Evolutionary conservation across 2,888 invertebrate species (phyloP).

Genomic region (Lithodes maja): DNA sequence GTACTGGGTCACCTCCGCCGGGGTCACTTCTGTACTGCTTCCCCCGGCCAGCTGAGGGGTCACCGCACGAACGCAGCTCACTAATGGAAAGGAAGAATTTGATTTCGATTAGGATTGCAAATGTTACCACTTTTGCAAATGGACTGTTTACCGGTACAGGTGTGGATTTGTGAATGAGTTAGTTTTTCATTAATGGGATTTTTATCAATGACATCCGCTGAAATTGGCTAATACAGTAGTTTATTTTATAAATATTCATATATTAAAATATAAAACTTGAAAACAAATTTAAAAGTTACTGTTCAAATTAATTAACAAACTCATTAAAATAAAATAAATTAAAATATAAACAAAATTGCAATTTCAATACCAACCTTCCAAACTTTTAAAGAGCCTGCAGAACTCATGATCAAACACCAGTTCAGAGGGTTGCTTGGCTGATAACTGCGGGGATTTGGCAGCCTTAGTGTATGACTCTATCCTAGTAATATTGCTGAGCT

Average conservation of each 20-base stretch:
- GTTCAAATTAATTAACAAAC: too few relatives aligned
- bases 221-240: too few relatives aligned
- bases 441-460: slow-evolving; percentile 93
- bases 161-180: background rate
- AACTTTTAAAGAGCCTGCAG: slow-evolving; percentile 88
- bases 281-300: too few relatives aligned
- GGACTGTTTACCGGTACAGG: background rate
- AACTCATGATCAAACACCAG: slow-evolving; percentile 96
- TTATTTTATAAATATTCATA: too few relatives aligned
- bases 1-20: slow-evolving; percentile 60
- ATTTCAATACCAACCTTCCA: slow-evolving; percentile 73
- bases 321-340: too few relatives aligned
- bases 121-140: too few relatives aligned
- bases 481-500: slow-evolving; percentile 88
- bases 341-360: too few relatives aligned
- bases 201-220: too few relatives aligned
- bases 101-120: too few relatives aligned
- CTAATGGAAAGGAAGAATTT: slow-evolving; percentile 21
- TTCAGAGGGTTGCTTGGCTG: slow-evolving; percentile 84
- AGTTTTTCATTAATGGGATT: background rate
- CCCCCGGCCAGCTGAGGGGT: slow-evolving; percentile 46
- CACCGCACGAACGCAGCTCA: slow-evolving; percentile 51
- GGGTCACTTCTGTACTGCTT: slow-evolving; percentile 70
- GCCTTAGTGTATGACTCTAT: slow-evolving; percentile 95
- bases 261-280: too few relatives aligned